Evolutionary conservation across 1,140 invertebrate genomes (phyloP).

Genomic region (Apis cerana): DNA sequence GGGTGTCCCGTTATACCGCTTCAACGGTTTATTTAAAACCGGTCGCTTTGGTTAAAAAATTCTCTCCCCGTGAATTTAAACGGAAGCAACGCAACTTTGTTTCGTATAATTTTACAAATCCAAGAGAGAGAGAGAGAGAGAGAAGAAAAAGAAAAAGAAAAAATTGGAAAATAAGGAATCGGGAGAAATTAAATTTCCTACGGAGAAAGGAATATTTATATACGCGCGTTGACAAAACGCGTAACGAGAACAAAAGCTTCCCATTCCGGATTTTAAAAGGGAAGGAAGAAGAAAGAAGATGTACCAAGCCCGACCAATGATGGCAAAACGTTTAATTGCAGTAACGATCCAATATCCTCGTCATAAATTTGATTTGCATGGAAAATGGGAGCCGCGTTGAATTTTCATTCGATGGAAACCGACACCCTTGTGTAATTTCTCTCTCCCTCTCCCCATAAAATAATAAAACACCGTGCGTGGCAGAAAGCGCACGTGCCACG

Average conservation of each 20-base stretch:
- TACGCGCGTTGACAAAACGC: too few relatives aligned
- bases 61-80: neutral
- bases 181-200: too few relatives aligned
- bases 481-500: neutral
- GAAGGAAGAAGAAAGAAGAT: neutral
- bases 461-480: neutral
- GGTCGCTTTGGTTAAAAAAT: neutral
- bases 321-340: neutral
- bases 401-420: slow-evolving; percentile 5
- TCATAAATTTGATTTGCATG: slow-evolving; percentile 14
- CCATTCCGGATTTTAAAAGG: neutral
- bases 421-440: neutral
- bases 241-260: too few relatives aligned
- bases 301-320: neutral
- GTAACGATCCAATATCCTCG: neutral
- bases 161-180: too few relatives aligned
- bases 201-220: too few relatives aligned
- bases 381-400: neutral
- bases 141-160: too few relatives aligned
- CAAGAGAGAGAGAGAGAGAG: too few relatives aligned
- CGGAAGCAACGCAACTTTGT: too few relatives aligned
- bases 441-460: neutral
- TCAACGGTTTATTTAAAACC: neutral
- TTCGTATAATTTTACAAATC: too few relatives aligned
- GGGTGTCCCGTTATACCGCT: neutral